Evolutionary conservation across 2,888 invertebrate species (phyloP), one percentile per base, ranked within the genome.

Genomic region (Cordilura impudica): DNA sequence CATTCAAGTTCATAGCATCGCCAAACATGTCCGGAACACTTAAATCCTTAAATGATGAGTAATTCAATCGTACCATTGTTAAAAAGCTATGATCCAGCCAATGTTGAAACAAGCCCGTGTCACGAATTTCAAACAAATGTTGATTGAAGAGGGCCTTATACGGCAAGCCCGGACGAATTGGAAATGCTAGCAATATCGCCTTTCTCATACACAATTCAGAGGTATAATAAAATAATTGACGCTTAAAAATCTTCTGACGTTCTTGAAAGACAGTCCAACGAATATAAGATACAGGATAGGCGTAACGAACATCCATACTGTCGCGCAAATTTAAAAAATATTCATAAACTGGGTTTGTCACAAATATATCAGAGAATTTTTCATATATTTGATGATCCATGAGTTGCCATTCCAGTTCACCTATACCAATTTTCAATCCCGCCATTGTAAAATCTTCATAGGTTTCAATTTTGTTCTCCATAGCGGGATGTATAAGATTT

Each of bases 61-160:
- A 8, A 2, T 67, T 67, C 1, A 18, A 12, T 4, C 56, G 43
- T 23, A 72, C 23, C 75, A 76, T 60, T 1, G 63, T 65, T 2
- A 51, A 31, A 39, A 73, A 80, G 7, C 58, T 53, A 1, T 39
- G 19, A 4, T 16, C 16, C 1, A 35, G 16, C 80, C 80, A 80
- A 4, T 76, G 18, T 16, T 51, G 23, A 49, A 80, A 26, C 7
- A 80, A 53, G 4, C 80, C 80, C 8, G 69, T 49, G 8, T 31
- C 75, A 4, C 63, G 45, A 10, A 80, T 14, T 21, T 75, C 56
- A 19, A 56, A 45, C 2, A 80, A 53, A n/a, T 72, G 72, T 6
- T 63, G 23, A 65, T 80, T 65, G 18, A 79, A 47, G n/a, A 56
- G 21, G 10, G 51, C 45, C 39, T 21, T 72, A 14, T 56, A 80